A percentile compares a stretch with the other conserved stretches of the same genome.
Evolutionary conservation across 2,888 invertebrate genomes (phyloP).

Genomic region (Pseudococcus viburni): DNA sequence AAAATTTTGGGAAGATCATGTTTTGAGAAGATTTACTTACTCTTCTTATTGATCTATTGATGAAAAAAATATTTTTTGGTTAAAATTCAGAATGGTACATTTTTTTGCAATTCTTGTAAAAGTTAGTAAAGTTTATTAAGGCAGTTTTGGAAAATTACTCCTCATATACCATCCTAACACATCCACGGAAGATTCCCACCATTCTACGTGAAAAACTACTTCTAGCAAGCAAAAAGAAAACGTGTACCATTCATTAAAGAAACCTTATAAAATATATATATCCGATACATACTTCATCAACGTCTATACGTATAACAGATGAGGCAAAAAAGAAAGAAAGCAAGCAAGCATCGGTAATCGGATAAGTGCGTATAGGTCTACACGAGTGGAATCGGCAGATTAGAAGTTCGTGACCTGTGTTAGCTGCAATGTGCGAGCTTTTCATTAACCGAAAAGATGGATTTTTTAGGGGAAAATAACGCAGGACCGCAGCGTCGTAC

Average conservation of each 20-base stretch:
- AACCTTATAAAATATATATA: not conserved
- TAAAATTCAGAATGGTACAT: no score
- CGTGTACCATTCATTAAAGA: not conserved
- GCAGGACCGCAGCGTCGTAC: not conserved
- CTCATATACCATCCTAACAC: not conserved
- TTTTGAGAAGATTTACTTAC: no score
- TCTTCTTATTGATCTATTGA: no score
- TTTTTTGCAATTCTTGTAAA: no score
- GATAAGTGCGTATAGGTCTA: slow-evolving; percentile 3
- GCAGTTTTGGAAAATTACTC: no score
- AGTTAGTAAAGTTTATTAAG: no score
- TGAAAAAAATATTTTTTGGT: no score
- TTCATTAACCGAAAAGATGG: slow-evolving; percentile 12
- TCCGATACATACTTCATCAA: slow-evolving; percentile 3
- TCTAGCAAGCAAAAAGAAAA: not conserved
- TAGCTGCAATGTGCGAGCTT: slow-evolving; percentile 11
- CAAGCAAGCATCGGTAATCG: not conserved
- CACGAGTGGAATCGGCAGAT: slow-evolving; percentile 9
- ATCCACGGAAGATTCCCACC: not conserved
- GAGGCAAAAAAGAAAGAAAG: not conserved
- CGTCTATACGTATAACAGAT: not conserved
- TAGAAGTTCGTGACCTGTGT: slow-evolving; percentile 45
- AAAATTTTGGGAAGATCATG: no score
- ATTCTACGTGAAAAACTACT: not conserved
- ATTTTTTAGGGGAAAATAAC: slow-evolving; percentile 34